Conservation (phyloP, 2,113 vertebrate genomes). For the Chauna torquata region DNA sequence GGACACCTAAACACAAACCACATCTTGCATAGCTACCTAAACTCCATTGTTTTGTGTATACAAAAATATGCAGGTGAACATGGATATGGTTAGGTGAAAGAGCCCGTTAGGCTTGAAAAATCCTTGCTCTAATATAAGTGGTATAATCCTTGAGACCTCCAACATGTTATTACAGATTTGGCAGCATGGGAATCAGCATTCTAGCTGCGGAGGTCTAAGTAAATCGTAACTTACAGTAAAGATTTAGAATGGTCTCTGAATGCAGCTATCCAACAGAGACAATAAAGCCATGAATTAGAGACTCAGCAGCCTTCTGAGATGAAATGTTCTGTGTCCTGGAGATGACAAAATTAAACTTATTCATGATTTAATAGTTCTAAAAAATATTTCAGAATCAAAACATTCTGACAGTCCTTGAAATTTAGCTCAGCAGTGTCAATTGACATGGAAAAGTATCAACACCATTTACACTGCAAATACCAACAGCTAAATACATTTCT, state of each 20-base stretch:
- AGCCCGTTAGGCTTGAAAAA: not conserved
- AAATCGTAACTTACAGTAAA: not conserved
- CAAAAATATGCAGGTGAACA: not conserved
- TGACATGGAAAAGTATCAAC: not conserved
- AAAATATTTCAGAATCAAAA: not conserved
- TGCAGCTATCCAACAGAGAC: not conserved
- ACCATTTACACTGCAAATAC: not conserved
- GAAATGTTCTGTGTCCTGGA: not conserved
- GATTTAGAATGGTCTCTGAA: not conserved
- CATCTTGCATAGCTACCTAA: not conserved
- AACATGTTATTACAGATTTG: rapidly evolving
- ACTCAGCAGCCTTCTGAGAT: not conserved
- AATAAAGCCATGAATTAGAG: not conserved
- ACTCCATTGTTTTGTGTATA: not conserved
- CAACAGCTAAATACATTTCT: not conserved
- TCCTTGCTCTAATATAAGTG: not conserved
- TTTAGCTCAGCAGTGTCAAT: not conserved
- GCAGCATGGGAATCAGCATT: not conserved
- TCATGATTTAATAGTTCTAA: not conserved
- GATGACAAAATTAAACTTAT: not conserved
- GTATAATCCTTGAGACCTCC: not conserved
- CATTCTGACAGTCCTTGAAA: not conserved
- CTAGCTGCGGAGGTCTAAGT: not conserved
- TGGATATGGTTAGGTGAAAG: not conserved
- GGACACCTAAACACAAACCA: not conserved